Base-by-base conservation (phyloP, 2,113 vertebrate genomes). In the Vulpes ferrilata region DNA sequence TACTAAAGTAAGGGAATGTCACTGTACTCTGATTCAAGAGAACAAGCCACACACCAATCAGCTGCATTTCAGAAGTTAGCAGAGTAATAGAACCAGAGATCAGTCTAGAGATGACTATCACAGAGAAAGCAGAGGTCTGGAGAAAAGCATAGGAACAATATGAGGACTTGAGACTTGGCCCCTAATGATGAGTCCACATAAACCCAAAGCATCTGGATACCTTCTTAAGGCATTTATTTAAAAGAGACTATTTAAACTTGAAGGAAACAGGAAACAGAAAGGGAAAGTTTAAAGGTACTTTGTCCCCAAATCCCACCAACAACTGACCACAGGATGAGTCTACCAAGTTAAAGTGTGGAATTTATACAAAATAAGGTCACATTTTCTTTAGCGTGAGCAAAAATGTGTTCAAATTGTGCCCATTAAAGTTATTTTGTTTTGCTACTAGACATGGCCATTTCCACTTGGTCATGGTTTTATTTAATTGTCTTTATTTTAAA, bases 401-500 rank as follows among this genome's bases (percentile, higher is more conserved):
- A 81, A 65, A 2, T 9, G 11, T 15, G 9, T 91, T 96, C 64
- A 76, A 78, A 48, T 62, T 71, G 15, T 92, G 19, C 9, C 15
- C 11, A 64, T 11, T 79, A 35, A 81, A 12, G 80, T 32, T 92
- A 27, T 76, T 65, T 94, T 60, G 32, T 80, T 74, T 82, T 62
- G 60, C 30, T 53, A 30, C 0, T n/a, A 76, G 11, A 1, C 19
- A 74, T 51, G 1, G 23, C 48, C 48, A 65, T 91, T 96, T 92
- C 43, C 57, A 88, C 55, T 90, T 79, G 38, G 19, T 67, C 6
- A 5, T 48, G 0, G 6, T 20, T 51, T 88, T 79, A 7, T 59
- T 35, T 25, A 15, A 55, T 88, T 57, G 35, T 64, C 53, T 64
- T 84, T n/a, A 81, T 83, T 91, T 90, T 43, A 78, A 76, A 85